Base-by-base conservation (phyloP, 2,113 vertebrate species). In the Pelvicachromis taeniatus region DNA sequence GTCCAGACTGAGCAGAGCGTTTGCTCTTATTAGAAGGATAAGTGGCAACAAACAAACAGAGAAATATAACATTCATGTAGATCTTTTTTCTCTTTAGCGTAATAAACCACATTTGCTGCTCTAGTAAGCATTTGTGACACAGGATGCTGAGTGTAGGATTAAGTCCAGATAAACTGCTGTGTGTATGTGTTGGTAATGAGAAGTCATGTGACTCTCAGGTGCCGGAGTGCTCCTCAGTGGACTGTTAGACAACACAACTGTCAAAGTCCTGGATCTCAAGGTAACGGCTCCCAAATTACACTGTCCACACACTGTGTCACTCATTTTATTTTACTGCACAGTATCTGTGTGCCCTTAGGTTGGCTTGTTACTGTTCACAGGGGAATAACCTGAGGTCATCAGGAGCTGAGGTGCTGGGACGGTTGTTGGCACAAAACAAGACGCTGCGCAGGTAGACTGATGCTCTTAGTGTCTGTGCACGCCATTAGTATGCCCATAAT, bases 191-290 rank as follows among this genome's bases (percentile, higher is more conserved):
- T 11, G 6, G 6, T 50, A 50, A 50, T 50, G 48, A 50, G 48
- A 50, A 29, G 23, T 70, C 65, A 48, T 23, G 52, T 63, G 48
- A 77, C n/a, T 77, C 16, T 7, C 93, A 99, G 99, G 97, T 84
- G 93, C 93, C 53, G 95, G 95, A 33, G 93, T 96, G 29, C 90
- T 99, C 31, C 90, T 99, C 56, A 95, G 93, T 35, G 98, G 98
- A 21, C 96, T 99, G 78, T 97, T 97, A 80, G 89, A 91, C 61
- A 99, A 98, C 92, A 96, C 95, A 3, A 94, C 95, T 1, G 89
- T 98, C 13, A 97, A 95, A 90, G 87, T 89, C 42, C 95, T 99
- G 87, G 97, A 99, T 92, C 87, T 99, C 23, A 99, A 99, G 97
- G 99, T 99, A 95, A 94, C 94, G 73, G 11, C 63, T 38, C 8